Conservation (phyloP, 1,140 invertebrate species). For the Scaptomyza pallida region DNA sequence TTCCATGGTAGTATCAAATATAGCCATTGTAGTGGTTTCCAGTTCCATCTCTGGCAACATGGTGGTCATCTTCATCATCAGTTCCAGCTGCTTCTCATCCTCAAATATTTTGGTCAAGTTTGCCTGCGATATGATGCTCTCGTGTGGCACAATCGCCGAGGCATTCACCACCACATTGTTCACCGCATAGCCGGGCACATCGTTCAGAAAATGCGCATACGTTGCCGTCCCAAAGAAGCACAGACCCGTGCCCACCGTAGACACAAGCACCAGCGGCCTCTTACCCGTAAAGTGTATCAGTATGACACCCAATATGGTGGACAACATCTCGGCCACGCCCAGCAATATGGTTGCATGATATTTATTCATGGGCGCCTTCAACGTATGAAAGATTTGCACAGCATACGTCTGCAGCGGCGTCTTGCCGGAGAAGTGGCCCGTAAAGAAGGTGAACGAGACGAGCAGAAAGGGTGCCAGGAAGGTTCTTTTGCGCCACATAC, state of each 20-base stretch:
- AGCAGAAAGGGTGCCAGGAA: constrained; percentile 88
- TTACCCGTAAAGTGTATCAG: constrained; percentile 89
- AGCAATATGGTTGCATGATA: constrained; percentile 89
- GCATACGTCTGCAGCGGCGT: constrained; percentile 89
- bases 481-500: constrained; percentile 74
- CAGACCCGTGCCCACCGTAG: constrained; percentile 86
- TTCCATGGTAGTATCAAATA: constrained; percentile 30
- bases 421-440: constrained; percentile 89
- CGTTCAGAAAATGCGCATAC: constrained; percentile 73
- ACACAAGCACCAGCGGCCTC: constrained; percentile 87
- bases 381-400: constrained; percentile 88
- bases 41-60: constrained; percentile 31
- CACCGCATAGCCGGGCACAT: constrained; percentile 74
- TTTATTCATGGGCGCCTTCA: constrained; percentile 89
- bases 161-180: constrained; percentile 82
- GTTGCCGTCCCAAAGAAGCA: constrained; percentile 86
- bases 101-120: constrained; percentile 79
- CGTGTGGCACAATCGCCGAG: constrained; percentile 67
- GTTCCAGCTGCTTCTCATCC: constrained; percentile 43
- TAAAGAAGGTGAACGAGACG: constrained; percentile 87
- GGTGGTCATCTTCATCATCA: constrained; percentile 46
- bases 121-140: constrained; percentile 68
- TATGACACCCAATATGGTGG: constrained; percentile 87
- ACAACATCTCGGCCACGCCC: constrained; percentile 88
- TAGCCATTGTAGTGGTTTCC: constrained; percentile 60